Base-by-base conservation (phyloP, 2,888 invertebrate species). In the Polietes domitor region DNA sequence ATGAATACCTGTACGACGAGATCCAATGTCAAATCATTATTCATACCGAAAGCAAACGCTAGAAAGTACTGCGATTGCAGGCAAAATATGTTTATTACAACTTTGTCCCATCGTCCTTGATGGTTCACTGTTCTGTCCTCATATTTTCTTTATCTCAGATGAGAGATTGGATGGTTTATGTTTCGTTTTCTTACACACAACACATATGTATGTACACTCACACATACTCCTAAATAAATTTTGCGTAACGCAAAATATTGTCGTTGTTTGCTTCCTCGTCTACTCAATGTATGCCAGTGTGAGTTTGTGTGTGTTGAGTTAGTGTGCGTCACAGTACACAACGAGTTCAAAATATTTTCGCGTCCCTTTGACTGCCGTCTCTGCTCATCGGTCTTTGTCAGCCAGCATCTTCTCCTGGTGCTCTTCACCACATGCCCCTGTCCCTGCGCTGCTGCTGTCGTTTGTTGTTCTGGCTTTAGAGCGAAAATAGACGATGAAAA, bases 301-400 rank as follows among this genome's bases (percentile, higher is more conserved):
- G 37, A 1, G 24, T 24, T 10, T 26, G 24, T 58, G 26, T 15
- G 43, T 43, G 41, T 10, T 41, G 24, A 41, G 43, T 68, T 43
- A 68, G 68, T 68, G 41, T 68, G 68, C 43, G 68, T 68, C 68
- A 68, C 68, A 68, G 21, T 68, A 43, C 21, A 68, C 10, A 19
- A 17, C 7, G 24, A 58, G 58, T 58, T 58, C 53, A 68, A 68
- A 65, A 37, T 63, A 17, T 41, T 41, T 68, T 19, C 10, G 2
- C 21, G 7, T 41, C 37, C 19, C 10, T n/a, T 53, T 53, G 21
- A 53, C 19, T 21, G 5, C 21, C 24, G 6, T 21, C 24, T 5
- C 3, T n/a, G 2, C 47, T 47, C 47, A 15, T n/a, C 21, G 4
- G 53, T 1, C 24, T 58, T 26, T 15, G 1, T 24, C 58, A 15